phyloP scores from a whole-genome alignment of 2,113 vertebrate species.

The Mystacornis crossleyi region DNA sequence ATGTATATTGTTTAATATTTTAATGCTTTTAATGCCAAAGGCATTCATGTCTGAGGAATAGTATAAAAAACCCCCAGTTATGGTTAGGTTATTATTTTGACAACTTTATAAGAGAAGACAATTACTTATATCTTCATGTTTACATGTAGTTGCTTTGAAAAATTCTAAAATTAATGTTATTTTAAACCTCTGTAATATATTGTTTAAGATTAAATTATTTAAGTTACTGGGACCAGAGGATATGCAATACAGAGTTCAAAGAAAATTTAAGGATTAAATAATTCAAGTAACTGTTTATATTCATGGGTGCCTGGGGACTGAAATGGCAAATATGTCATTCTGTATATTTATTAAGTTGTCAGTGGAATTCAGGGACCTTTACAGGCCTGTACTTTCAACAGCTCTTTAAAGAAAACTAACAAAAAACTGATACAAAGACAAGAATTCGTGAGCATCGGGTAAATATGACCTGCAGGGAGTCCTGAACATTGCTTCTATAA shows the following conservation, averaged over 20 bases:
- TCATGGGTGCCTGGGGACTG: background rate
- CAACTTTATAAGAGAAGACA: background rate
- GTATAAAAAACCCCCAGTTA: background rate
- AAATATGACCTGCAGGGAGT: background rate
- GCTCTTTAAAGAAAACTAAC: background rate
- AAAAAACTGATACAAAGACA: background rate
- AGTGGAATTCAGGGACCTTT: background rate
- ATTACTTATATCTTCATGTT: background rate
- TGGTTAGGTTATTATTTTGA: background rate
- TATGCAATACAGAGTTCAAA: background rate
- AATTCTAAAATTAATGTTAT: background rate
- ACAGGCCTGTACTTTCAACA: background rate
- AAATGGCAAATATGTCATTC: background rate
- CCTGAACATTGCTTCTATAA: background rate
- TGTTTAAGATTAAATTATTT: background rate
- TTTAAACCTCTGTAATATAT: background rate
- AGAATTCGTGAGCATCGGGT: background rate
- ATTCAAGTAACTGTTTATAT: slow-evolving; percentile 5
- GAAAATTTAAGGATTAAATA: slow-evolving; percentile 12
- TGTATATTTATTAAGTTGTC: background rate
- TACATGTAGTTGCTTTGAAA: background rate
- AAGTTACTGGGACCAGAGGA: background rate
- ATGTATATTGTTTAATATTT: background rate
- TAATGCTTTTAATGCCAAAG: background rate
- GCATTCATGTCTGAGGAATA: background rate